Base-by-base conservation (phyloP, 92 coral and sea anemone species). In the Palythoa caribaeorum region DNA sequence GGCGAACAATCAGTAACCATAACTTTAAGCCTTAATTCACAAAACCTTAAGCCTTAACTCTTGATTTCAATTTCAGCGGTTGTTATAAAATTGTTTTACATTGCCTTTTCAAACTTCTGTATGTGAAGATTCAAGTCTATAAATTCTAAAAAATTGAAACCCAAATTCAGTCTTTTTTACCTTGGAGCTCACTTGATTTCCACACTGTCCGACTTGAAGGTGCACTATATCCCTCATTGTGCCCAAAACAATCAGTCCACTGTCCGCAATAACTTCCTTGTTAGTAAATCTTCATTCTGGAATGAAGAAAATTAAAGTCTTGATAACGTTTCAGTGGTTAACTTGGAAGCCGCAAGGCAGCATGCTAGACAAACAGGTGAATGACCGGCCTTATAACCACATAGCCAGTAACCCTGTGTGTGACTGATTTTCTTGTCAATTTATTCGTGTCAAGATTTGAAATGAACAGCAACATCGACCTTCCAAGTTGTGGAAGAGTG, bases 131-230 rank as follows among this genome's bases (percentile, higher is more conserved):
- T 59, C 17, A 53, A 44, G 40, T 72, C 77, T 38, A 13, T 16
- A 37, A 77, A 77, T 5, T 54, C 47, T n/a, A 53, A 76, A 19
- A 17, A 76, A 76, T 60, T 8, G 53, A 40, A 17, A 20, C 65
- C 86, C 15, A 2, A 19, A 57, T 77, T 40, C 83, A 21, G 9
- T 35, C 75, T 14, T 28, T 10, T 72, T 47, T 77, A 95, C 98
- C 94, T 94, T 94, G 53, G 91, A 86, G 83, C 98, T 94, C 38
- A 94, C 77, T 83, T 94, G 98, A 54, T 94, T 94, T 68, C 98
- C 98, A 39, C 98, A 94, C 76, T 94, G 98, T 17, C 98, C 98
- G 73, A 94, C 96, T 80, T 94, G 98, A 14, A 94, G 91, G 79
- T 94, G 98, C 74, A 94, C 98, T 9, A 94, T 93, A 79, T 94